Evolutionary conservation across 2,797 vertebrate species (phyloP).

Genomic region (Eulemur rubriventer): DNA sequence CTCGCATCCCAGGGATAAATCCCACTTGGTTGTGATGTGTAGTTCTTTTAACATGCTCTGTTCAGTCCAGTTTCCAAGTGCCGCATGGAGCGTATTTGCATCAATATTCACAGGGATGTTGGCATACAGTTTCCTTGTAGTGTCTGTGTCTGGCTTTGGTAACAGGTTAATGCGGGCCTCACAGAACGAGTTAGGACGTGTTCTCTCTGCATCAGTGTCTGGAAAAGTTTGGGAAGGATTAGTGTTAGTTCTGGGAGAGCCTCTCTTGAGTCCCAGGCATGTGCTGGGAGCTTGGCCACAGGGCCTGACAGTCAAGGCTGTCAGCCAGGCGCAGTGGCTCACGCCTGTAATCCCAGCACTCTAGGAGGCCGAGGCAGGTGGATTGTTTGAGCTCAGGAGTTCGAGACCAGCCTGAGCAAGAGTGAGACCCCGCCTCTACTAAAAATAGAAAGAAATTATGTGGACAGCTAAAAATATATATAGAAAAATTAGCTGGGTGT

Average conservation of each 20-base stretch:
- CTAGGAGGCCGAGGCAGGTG: too few species aligned
- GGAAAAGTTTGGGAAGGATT: not conserved
- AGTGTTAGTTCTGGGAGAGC: not conserved
- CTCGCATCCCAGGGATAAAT: not conserved
- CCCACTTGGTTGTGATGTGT: not conserved
- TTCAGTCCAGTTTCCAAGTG: not conserved
- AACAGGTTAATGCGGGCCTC: not conserved
- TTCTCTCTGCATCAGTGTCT: not conserved
- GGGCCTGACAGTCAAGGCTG: not conserved
- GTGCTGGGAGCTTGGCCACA: not conserved
- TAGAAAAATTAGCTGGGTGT: too few species aligned
- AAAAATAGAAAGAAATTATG: too few species aligned
- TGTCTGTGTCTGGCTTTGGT: not conserved
- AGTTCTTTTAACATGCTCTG: not conserved
- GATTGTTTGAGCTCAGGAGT: too few species aligned
- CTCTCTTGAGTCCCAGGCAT: not conserved
- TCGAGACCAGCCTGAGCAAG: too few species aligned
- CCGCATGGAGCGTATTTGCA: not conserved
- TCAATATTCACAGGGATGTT: not conserved
- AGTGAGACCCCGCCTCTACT: too few species aligned
- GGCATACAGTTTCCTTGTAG: not conserved
- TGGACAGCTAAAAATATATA: too few species aligned
- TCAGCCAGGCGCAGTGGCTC: too few species aligned
- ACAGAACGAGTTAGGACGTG: not conserved
- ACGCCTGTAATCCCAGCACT: too few species aligned